Percentiles rank a stretch among this genome's conserved stretches.
phyloP scores from a whole-genome alignment of 2,888 invertebrate genomes.

The Nemurella pictetii region DNA sequence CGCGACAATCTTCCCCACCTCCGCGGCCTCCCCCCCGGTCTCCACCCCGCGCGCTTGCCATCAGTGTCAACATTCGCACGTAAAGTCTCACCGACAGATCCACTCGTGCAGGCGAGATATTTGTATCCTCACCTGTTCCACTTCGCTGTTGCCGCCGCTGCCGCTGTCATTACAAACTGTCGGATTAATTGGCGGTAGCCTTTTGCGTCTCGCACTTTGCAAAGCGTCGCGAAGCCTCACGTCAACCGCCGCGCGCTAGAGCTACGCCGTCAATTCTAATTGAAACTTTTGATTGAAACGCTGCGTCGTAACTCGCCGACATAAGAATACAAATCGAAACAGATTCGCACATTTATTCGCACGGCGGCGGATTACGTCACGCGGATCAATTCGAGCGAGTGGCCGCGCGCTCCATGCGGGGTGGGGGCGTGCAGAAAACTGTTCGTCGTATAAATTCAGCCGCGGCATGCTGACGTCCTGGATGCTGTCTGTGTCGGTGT shows the following conservation, averaged over 20 bases:
- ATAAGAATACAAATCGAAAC: neutral
- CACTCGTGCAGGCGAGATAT: neutral
- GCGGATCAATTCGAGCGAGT: too few relatives aligned
- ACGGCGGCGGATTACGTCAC: too few relatives aligned
- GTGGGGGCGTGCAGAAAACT: too few relatives aligned
- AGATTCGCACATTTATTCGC: too few relatives aligned
- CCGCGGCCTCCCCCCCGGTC: neutral
- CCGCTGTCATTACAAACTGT: neutral
- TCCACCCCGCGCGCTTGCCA: neutral
- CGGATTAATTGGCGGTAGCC: neutral
- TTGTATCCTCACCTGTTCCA: neutral
- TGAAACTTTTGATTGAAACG: neutral
- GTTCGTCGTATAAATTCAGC: too few relatives aligned
- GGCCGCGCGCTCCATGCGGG: too few relatives aligned
- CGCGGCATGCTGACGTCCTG: neutral
- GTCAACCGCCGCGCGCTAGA: neutral
- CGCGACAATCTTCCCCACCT: slow-evolving; percentile 1
- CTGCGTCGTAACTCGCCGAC: neutral
- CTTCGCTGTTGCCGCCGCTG: neutral
- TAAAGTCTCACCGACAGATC: slow-evolving; percentile 6
- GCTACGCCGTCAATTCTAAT: neutral
- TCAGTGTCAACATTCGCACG: neutral
- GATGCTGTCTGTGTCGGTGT: neutral
- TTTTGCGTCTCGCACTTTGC: neutral
- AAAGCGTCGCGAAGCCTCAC: neutral